phyloP scores from a whole-genome alignment of 2,113 vertebrate genomes.

The Picathartes gymnocephalus region DNA sequence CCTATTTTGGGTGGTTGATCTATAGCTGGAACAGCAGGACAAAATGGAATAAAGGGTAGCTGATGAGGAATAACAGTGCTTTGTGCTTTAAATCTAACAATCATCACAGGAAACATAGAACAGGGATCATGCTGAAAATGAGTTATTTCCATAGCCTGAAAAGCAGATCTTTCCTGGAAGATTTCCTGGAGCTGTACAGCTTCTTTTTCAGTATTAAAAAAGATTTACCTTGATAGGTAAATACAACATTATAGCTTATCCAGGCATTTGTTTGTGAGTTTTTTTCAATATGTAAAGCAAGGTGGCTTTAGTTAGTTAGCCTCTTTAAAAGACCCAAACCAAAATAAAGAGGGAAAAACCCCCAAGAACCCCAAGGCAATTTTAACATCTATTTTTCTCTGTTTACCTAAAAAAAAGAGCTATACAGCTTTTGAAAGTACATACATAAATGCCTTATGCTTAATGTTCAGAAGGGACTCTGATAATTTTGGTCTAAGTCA shows the following conservation, averaged over 20 bases:
- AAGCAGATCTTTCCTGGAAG: neutral
- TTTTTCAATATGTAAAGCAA: neutral
- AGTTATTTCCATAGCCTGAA: neutral
- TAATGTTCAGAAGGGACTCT: neutral
- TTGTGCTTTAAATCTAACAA: neutral
- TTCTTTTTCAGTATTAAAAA: neutral
- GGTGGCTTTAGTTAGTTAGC: neutral
- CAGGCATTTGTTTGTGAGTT: neutral
- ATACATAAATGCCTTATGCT: neutral
- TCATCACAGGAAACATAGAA: neutral
- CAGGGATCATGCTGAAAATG: neutral
- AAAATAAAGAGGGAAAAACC: neutral
- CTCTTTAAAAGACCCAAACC: neutral
- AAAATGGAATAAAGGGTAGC: neutral
- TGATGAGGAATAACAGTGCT: neutral
- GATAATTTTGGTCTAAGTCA: neutral
- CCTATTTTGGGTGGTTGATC: accelerated
- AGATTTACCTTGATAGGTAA: neutral
- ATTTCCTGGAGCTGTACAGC: neutral
- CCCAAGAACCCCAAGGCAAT: neutral
- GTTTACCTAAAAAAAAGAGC: neutral
- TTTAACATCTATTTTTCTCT: neutral
- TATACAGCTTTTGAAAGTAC: neutral
- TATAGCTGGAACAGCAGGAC: neutral
- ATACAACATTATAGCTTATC: neutral